These are phyloP conservation scores for Colaptes auratus DNA, from an alignment of 2,113 vertebrate species.

Conservation along the genomic window DNA sequence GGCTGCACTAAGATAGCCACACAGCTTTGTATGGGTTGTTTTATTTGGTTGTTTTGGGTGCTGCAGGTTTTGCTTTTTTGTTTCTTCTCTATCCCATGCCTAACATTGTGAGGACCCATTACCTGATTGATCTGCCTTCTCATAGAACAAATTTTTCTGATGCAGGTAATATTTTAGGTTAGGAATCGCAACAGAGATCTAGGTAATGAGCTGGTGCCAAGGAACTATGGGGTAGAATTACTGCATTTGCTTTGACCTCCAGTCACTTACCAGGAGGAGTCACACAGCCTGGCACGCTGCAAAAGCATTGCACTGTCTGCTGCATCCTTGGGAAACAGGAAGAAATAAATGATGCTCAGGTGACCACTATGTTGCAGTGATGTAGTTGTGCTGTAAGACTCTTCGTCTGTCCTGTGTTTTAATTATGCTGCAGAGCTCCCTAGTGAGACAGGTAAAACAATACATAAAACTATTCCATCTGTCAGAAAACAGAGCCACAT, in stretches of 20 bases:
- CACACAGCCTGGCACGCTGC: background rate
- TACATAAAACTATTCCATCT: slow-evolving; percentile 5
- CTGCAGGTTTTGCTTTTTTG: background rate
- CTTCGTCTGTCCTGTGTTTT: slow-evolving; percentile 5
- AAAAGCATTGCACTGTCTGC: background rate
- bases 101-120: background rate
- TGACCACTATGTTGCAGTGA: background rate
- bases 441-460: background rate
- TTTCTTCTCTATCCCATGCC: background rate
- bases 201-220: background rate
- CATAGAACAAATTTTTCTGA: background rate
- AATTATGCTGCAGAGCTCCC: background rate
- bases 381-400: background rate
- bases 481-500: background rate
- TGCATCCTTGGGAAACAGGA: background rate
- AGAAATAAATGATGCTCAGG: background rate
- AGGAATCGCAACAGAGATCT: background rate
- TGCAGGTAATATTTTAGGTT: background rate
- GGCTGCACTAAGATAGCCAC: background rate
- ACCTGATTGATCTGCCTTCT: background rate
- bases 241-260: background rate
- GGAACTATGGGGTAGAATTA: background rate
- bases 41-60: background rate
- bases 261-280: background rate
- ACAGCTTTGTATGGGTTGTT: background rate